Conservation (phyloP, 2,797 vertebrate species). For the Xiphophorus birchmanni region DNA sequence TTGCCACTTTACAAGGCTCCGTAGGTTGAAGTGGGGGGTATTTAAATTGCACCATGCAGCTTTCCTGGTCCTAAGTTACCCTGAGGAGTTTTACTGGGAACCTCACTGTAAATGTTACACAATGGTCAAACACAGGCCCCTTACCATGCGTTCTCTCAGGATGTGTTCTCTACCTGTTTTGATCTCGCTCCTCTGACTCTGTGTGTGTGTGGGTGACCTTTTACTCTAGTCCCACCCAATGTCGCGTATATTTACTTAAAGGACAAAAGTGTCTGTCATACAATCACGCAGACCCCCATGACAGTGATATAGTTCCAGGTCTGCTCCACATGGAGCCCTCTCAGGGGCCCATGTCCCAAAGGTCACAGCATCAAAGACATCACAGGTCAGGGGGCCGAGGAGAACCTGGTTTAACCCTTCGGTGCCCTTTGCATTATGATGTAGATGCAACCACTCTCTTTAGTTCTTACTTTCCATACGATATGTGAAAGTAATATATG, state of each 20-base stretch:
- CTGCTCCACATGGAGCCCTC: constrained; percentile 58
- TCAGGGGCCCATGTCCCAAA: constrained; percentile 58
- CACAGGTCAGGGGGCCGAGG: constrained; percentile 63
- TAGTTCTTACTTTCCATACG: constrained; percentile 68
- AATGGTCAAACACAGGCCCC: background rate
- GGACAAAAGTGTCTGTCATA: constrained; percentile 66
- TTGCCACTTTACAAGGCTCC: background rate
- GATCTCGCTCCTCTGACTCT: constrained; percentile 54
- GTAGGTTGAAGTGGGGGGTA: background rate
- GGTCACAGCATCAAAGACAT: constrained; percentile 73
- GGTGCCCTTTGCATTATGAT: constrained; percentile 79
- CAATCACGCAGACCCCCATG: constrained; percentile 54
- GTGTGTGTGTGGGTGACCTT: constrained; percentile 58
- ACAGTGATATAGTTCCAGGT: constrained; percentile 61
- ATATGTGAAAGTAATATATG: constrained; percentile 67
- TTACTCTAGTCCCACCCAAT: constrained; percentile 65
- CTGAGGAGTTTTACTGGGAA: background rate
- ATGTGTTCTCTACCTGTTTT: constrained; percentile 71
- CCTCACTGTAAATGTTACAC: background rate
- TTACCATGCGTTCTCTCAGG: constrained; percentile 37
- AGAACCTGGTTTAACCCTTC: constrained; percentile 72
- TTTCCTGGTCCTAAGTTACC: background rate
- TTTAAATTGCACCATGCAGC: background rate
- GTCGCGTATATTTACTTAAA: constrained; percentile 80
- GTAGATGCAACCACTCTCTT: constrained; percentile 66